phyloP scores from a whole-genome alignment of 2,113 vertebrate genomes.

The Eulacestoma nigropectus region DNA sequence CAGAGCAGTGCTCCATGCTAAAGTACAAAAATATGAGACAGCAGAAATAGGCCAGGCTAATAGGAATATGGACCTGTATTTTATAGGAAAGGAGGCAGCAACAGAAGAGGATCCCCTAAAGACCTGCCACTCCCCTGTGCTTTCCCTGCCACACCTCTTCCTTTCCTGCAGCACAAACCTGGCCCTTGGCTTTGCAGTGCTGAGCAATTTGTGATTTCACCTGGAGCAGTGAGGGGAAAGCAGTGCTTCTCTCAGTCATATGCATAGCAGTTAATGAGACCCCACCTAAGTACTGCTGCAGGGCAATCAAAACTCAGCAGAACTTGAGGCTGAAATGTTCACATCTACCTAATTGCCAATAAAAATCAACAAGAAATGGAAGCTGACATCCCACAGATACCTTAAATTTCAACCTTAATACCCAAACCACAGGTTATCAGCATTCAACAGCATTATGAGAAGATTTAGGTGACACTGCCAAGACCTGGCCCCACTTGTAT shows the following conservation, averaged over 20 bases:
- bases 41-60: neutral
- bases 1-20: neutral
- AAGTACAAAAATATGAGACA: neutral
- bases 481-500: neutral
- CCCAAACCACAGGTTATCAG: neutral
- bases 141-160: neutral
- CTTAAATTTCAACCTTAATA: neutral
- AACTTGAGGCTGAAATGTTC: neutral
- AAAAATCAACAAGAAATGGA: constrained; percentile 17
- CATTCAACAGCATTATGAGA: neutral
- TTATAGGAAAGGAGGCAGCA: neutral
- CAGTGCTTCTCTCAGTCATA: neutral
- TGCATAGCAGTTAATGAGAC: neutral
- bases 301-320: neutral
- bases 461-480: neutral
- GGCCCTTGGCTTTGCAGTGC: neutral
- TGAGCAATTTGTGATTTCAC: neutral
- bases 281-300: neutral
- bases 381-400: neutral
- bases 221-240: neutral
- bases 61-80: neutral
- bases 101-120: neutral
- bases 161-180: neutral
- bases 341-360: neutral
- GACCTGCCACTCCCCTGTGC: neutral